Conservation (phyloP, 2,888 invertebrate genomes). For the Eudasyphora cyanicolor region DNA sequence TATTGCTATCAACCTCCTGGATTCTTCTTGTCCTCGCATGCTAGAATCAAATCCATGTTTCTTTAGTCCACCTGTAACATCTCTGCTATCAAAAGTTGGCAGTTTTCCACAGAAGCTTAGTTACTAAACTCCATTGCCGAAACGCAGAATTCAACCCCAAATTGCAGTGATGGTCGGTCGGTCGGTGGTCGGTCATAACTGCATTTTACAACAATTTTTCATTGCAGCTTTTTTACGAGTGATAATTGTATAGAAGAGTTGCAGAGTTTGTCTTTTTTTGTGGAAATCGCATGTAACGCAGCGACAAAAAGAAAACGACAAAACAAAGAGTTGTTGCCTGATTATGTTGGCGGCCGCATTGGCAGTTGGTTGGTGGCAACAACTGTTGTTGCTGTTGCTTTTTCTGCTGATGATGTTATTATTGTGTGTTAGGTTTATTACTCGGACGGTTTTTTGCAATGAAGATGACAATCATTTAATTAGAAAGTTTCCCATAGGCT, state of each 20-base stretch:
- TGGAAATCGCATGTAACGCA: conserved; percentile 13
- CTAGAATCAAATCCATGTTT: neutral
- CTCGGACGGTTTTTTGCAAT: conserved; percentile 64
- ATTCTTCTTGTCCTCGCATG: no score
- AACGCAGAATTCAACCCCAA: conserved; percentile 51
- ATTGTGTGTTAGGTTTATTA: conserved; percentile 58
- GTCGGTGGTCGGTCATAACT: conserved; percentile 60
- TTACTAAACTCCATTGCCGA: conserved; percentile 52
- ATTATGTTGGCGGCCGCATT: conserved; percentile 11
- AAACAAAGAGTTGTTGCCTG: conserved; percentile 23
- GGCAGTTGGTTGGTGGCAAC: conserved; percentile 1
- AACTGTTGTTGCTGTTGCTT: conserved; percentile 33
- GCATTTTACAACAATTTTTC: conserved; percentile 50
- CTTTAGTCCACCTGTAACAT: neutral
- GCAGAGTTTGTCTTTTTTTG: neutral
- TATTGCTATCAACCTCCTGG: no score
- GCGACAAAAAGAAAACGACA: neutral
- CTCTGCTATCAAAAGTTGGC: conserved; percentile 41
- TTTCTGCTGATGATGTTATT: conserved; percentile 55
- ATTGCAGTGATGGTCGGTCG: no score
- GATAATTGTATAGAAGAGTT: conserved; percentile 58
- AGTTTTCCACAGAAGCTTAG: neutral
- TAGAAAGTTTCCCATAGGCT: conserved; percentile 79
- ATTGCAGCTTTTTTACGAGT: conserved; percentile 45
- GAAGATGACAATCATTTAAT: conserved; percentile 79